Conservation (phyloP, 2,113 vertebrate genomes). For the Ginglymostoma cirratum region DNA sequence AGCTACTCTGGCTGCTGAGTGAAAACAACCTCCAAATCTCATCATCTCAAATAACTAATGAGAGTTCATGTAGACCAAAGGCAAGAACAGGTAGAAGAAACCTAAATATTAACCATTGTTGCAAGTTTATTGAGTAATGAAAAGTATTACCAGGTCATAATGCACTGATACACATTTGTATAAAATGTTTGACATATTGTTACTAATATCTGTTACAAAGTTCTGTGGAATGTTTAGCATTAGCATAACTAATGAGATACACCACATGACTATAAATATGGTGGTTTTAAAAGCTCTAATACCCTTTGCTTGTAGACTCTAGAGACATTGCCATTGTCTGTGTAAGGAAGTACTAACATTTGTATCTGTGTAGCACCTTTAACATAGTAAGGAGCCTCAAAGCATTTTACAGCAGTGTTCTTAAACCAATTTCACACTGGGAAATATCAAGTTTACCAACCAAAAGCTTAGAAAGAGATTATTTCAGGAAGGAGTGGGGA, state of each 20-base stretch:
- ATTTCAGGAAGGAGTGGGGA: too few relatives aligned
- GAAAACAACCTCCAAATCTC: background rate
- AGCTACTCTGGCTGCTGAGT: background rate
- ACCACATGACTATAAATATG: background rate
- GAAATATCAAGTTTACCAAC: too few relatives aligned
- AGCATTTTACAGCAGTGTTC: too few relatives aligned
- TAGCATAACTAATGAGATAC: too few relatives aligned
- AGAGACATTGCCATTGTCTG: too few relatives aligned
- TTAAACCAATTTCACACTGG: too few relatives aligned
- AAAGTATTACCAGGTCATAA: background rate
- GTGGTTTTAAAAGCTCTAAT: background rate
- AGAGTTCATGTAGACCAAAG: background rate
- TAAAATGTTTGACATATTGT: background rate
- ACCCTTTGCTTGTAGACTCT: background rate
- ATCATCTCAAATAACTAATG: background rate
- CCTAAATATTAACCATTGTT: background rate
- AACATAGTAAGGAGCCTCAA: too few relatives aligned
- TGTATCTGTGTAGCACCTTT: too few relatives aligned
- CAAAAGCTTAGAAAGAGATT: too few relatives aligned
- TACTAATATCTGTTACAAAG: background rate
- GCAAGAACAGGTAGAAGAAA: too few relatives aligned
- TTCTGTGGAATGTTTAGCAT: background rate
- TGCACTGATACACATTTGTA: background rate
- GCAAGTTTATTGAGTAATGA: conserved; percentile 2
- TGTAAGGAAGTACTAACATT: too few relatives aligned